phyloP scores from a whole-genome alignment of 2,797 vertebrate species.

The Emydoidea blandingii region DNA sequence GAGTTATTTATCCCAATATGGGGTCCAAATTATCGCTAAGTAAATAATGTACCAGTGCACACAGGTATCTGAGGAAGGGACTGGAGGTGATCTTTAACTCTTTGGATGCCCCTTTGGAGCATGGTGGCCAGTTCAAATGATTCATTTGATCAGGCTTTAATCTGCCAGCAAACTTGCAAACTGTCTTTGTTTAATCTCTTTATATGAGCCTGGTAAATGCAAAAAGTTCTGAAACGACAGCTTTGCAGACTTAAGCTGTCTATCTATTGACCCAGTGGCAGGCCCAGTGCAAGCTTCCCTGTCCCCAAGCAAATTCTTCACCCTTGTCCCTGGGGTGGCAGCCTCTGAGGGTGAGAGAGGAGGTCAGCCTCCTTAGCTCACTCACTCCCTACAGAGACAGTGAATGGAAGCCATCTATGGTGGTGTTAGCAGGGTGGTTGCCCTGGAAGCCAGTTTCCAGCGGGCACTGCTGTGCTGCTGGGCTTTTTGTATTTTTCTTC shows the following conservation, averaged over 20 bases:
- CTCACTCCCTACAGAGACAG: neutral
- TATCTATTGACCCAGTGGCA: neutral
- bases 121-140: neutral
- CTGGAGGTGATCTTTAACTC: neutral
- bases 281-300: neutral
- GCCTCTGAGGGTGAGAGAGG: neutral
- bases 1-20: neutral
- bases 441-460: no score
- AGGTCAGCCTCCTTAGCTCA: neutral
- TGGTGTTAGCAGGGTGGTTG: no score
- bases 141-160: neutral
- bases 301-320: neutral
- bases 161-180: neutral
- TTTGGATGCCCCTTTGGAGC: neutral
- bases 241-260: conserved; percentile 1
- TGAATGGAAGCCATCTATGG: no score
- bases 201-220: neutral
- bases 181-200: neutral
- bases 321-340: neutral
- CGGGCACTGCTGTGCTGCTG: no score
- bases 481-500: no score
- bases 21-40: neutral
- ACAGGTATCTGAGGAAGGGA: neutral
- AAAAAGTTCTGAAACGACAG: neutral
- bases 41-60: neutral